Percentiles rank a stretch among this genome's conserved stretches.
Evolutionary conservation across 2,888 invertebrate genomes (phyloP).

Genomic region (Leucophenga montana): DNA sequence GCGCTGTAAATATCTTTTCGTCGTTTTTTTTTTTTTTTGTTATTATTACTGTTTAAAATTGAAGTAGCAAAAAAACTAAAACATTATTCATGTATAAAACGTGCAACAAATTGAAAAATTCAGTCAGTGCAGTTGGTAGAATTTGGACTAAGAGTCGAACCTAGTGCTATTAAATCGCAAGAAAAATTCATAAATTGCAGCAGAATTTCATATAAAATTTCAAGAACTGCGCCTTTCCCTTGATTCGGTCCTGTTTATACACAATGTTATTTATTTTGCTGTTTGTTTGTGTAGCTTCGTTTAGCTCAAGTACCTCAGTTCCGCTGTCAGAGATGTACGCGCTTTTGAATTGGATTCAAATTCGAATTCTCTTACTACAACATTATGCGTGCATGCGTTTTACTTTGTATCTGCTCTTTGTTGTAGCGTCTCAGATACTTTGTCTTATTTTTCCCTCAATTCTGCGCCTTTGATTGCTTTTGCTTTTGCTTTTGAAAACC

Average conservation of each 20-base stretch:
- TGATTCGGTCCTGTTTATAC: background rate
- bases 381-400: conserved; percentile 6
- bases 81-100: too few relatives aligned
- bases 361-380: background rate
- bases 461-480: conserved; percentile 3
- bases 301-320: background rate
- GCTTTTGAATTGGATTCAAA: background rate
- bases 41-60: too few relatives aligned
- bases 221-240: background rate
- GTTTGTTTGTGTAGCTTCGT: background rate
- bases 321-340: background rate
- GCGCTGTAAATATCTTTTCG: too few relatives aligned
- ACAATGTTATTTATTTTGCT: background rate
- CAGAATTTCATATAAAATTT: background rate
- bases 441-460: too few relatives aligned
- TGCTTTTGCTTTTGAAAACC: conserved; percentile 3
- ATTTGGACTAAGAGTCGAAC: too few relatives aligned
- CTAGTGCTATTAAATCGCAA: too few relatives aligned
- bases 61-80: too few relatives aligned
- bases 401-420: background rate
- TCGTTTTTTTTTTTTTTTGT: too few relatives aligned
- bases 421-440: background rate
- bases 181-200: too few relatives aligned
- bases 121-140: too few relatives aligned
- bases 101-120: too few relatives aligned